A percentile compares a stretch with the other conserved stretches of the same genome.
These are phyloP conservation scores for Melipona beecheii DNA, from an alignment of 2,888 invertebrate genomes.

Conservation along the genomic window DNA sequence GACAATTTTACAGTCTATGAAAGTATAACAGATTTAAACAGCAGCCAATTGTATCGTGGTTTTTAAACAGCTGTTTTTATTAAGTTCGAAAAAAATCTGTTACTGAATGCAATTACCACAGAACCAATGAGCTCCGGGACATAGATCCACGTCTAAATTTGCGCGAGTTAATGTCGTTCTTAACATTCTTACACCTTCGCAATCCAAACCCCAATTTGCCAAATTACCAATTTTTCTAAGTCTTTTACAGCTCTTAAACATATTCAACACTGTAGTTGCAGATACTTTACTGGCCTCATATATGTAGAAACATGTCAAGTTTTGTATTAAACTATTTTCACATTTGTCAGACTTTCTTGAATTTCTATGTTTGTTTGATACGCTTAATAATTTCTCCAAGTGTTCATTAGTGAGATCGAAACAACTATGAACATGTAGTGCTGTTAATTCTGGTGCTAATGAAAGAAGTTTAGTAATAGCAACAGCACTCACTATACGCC, in stretches of 20 bases:
- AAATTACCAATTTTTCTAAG: constrained; percentile 82
- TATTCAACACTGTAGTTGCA: constrained; percentile 77
- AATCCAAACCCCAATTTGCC: constrained; percentile 83
- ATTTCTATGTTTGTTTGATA: constrained; percentile 39
- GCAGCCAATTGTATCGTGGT: constrained; percentile 62
- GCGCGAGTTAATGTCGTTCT: constrained; percentile 77
- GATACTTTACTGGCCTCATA: constrained; percentile 82
- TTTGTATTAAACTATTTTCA: constrained; percentile 73
- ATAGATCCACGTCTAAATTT: constrained; percentile 82
- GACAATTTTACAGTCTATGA: constrained; percentile 72
- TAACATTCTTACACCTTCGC: constrained; percentile 79
- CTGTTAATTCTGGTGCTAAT: constrained; percentile 78
- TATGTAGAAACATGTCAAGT: constrained; percentile 83
- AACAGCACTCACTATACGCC: constrained; percentile 78
- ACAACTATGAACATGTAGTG: constrained; percentile 82
- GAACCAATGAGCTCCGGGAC: constrained; percentile 83
- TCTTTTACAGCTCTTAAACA: constrained; percentile 80
- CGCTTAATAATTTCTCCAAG: constrained; percentile 73
- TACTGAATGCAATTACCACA: constrained; percentile 81
- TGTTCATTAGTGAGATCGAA: constrained; percentile 81
- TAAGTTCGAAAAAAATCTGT: constrained; percentile 8
- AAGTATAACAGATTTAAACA: constrained; percentile 40
- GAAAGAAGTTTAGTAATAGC: constrained; percentile 80
- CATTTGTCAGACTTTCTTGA: constrained; percentile 48
- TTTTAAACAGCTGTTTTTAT: constrained; percentile 35